A percentile compares a stretch with the other conserved stretches of the same genome.
Conservation (phyloP, 2,113 vertebrate genomes). For the Condylura cristata region DNA sequence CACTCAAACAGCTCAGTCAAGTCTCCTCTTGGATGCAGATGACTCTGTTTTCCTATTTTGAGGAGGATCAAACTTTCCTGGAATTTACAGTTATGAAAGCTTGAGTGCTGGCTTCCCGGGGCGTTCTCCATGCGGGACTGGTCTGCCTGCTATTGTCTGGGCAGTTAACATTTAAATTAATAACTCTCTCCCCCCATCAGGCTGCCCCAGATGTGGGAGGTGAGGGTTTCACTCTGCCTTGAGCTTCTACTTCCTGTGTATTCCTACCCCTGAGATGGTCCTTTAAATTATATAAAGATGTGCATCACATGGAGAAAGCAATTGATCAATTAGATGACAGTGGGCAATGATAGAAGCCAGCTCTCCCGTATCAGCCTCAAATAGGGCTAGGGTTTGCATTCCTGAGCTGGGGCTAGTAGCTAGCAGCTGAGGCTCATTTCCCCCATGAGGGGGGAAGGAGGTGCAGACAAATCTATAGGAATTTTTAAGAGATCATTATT, state of each 20-base stretch:
- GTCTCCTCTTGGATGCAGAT: slow-evolving; percentile 72
- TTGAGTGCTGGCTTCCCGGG: slow-evolving; percentile 65
- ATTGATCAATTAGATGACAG: slow-evolving; percentile 54
- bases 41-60: slow-evolving; percentile 76
- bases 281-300: slow-evolving; percentile 71
- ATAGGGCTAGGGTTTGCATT: background rate
- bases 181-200: slow-evolving; percentile 39
- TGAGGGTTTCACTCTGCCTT: background rate
- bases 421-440: slow-evolving; percentile 50
- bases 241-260: slow-evolving; percentile 40
- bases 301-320: slow-evolving; percentile 27
- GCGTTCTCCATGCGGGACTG: slow-evolving; percentile 57
- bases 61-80: slow-evolving; percentile 79
- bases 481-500: slow-evolving; percentile 79
- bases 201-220: slow-evolving; percentile 28
- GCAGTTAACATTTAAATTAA: slow-evolving; percentile 69
- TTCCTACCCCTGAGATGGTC: slow-evolving; percentile 14
- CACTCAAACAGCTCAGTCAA: slow-evolving; percentile 78
- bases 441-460: background rate
- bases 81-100: slow-evolving; percentile 80
- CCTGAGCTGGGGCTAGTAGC: slow-evolving; percentile 31
- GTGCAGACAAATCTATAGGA: slow-evolving; percentile 77
- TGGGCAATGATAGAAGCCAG: slow-evolving; percentile 60
- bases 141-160: slow-evolving; percentile 54
- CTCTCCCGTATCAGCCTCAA: background rate